Base-by-base conservation (phyloP, 2,888 invertebrate species). In the Ophioninae sp. region DNA sequence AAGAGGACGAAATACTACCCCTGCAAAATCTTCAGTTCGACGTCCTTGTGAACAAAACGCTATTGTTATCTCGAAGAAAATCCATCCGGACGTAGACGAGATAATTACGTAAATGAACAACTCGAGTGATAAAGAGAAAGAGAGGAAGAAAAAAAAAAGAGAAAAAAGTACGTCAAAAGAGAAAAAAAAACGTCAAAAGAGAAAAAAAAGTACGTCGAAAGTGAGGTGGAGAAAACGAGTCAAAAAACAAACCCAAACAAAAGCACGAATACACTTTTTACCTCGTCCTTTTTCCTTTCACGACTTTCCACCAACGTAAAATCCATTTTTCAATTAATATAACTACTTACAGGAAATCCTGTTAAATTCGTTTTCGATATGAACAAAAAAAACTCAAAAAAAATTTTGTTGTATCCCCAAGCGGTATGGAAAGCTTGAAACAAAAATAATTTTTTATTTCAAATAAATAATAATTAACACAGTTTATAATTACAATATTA, bases 41-140 rank as follows among this genome's bases (percentile, higher is more conserved):
- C 82, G 83, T 82, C 79, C 81, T 74, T 83, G 83, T 79, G 80
- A 83, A 87, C 85, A 86, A 83, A 85, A 82, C 81, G 82, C 83
- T 75, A 87, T 86, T 87, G 86, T 87, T 82, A 73, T 79, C 79
- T 64, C 73, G 79, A 72, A 67, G 76, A 76, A 82, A 84, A 83
- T 59, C 79, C 74, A 75, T 22, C 84, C 68, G 85, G 79, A 84
- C 85, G 86, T 78, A 85, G 87, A 87, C 85, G 86, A 86, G 87
- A 87, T 88, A 89, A 89, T 89, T 88, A 87, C 87, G 83, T 87
- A 87, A 88, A 88, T 87, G 87, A 88, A 87, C 87, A 86, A 88
- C 87, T 86, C 82, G 85, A 87, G 77, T 63, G 74, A 65, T 59
- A 65, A 77, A 59, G 78, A 73, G 56, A 2, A 3, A 30, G 58